Evolutionary conservation across 2,797 vertebrate species (phyloP).

Genomic region (Falco biarmicus): DNA sequence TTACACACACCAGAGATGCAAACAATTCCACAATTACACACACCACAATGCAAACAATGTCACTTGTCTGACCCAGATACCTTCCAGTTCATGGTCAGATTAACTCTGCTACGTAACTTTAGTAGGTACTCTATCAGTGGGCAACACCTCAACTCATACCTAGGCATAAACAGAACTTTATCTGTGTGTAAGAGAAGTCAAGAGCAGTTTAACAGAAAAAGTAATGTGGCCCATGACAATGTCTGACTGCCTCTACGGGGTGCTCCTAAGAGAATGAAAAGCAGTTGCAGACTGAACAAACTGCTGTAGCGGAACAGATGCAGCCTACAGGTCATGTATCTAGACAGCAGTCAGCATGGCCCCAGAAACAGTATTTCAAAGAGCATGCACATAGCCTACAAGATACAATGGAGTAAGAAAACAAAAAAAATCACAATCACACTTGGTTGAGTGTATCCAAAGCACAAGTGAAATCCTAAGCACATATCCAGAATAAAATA

Average conservation of each 20-base stretch:
- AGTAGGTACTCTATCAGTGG: not conserved
- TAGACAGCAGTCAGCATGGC: not conserved
- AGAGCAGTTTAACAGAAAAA: not conserved
- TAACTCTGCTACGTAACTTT: not conserved
- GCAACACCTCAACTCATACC: not conserved
- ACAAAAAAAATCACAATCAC: not conserved
- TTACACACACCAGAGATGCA: not conserved
- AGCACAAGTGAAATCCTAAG: not conserved
- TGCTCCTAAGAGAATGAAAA: not conserved
- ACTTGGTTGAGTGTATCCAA: not conserved
- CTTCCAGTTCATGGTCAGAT: not conserved
- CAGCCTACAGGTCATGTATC: not conserved
- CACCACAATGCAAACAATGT: not conserved
- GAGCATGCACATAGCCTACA: not conserved
- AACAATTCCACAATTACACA: not conserved
- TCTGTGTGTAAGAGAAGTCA: not conserved
- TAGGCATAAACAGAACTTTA: not conserved
- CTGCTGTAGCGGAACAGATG: not conserved
- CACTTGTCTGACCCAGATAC: not conserved
- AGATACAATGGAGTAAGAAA: not conserved
- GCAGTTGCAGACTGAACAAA: not conserved
- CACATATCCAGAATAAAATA: not conserved
- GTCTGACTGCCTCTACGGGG: not conserved
- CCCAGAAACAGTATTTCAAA: not conserved
- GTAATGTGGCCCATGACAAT: not conserved